Conservation (phyloP, 2,797 vertebrate genomes). For the Enteromius argenteus region DNA sequence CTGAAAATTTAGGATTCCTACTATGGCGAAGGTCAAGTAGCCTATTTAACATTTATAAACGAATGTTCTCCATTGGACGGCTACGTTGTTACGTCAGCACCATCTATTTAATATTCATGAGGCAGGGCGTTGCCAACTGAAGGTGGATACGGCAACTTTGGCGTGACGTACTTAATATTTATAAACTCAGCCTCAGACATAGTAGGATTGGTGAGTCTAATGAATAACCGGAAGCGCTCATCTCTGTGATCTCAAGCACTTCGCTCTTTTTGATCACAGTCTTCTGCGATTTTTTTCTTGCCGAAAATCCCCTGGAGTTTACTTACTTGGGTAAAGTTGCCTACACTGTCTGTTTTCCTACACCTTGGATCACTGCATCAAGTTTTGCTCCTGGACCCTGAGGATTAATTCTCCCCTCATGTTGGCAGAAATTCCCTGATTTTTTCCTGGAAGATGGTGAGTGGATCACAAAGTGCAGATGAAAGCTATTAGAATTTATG, state of each 20-base stretch:
- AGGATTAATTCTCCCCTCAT: conserved; percentile 16
- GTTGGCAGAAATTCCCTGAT: neutral
- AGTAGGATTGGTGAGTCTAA: conserved; percentile 31
- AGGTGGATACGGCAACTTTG: neutral
- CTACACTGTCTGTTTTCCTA: neutral
- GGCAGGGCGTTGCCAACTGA: neutral
- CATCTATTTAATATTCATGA: neutral
- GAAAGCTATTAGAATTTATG: neutral
- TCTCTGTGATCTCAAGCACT: conserved; percentile 40
- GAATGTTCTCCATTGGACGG: neutral
- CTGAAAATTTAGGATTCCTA: neutral
- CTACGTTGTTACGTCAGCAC: neutral
- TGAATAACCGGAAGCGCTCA: conserved; percentile 64
- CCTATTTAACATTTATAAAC: neutral
- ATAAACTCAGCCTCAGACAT: neutral
- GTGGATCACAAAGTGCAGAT: neutral
- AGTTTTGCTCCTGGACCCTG: conserved; percentile 38
- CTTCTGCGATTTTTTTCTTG: conserved; percentile 14
- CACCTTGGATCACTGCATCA: neutral
- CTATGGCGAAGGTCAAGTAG: neutral
- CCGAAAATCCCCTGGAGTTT: conserved; percentile 26
- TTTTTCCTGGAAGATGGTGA: conserved; percentile 33
- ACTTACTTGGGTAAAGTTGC: conserved; percentile 2
- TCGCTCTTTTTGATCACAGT: conserved; percentile 36
- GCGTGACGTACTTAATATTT: neutral